Evolutionary conservation across 2,888 invertebrate species (phyloP), one percentile per base, ranked within the genome.

Genomic region (Melanchra persicariae): DNA sequence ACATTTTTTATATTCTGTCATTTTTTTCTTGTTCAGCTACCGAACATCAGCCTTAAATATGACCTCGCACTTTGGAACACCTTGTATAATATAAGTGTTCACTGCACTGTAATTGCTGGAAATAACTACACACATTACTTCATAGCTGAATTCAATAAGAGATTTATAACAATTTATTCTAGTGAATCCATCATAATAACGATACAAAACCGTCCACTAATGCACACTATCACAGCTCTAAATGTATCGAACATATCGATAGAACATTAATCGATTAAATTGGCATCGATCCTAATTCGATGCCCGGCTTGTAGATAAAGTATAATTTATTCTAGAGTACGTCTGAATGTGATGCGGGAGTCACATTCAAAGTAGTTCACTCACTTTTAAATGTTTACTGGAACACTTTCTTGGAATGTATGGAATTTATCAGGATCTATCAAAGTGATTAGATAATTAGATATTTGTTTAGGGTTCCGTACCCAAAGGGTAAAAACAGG

Each of bases 201-300:
- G 10, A 15, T 26, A 24, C 8, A 26, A 47, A 80, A 58, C 30
- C 17, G 0, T 26, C 45, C 19, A 67, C 66, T 66, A 67, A 55
- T 52, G 55, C 47, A 22, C 10, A 24, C 30, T 34, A 63, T 57
- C 59, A 52, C 58, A 70, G 26, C 52, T 15, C 61, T 77, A 72
- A n/a, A 77, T 69, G 54, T 58, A 70, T 54, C 64, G 69, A 70
- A 72, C 4, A 15, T 59, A 79, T 62, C 79, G 77, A 83, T 74
- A 30, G 68, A 62, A 77, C 77, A 77, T 81, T 72, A 77, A 80
- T 83, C 81, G 79, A 82, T 74, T 71, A 65, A 74, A 77, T 83
- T 84, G 84, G 85, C 84, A 82, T 51, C 58, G 74, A 63, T 85
- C 84, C 84, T 83, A 85, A 80, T 74, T 83, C 71, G 59, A 72